phyloP scores from a whole-genome alignment of 1,140 invertebrate species.

The Vanessa atalanta region DNA sequence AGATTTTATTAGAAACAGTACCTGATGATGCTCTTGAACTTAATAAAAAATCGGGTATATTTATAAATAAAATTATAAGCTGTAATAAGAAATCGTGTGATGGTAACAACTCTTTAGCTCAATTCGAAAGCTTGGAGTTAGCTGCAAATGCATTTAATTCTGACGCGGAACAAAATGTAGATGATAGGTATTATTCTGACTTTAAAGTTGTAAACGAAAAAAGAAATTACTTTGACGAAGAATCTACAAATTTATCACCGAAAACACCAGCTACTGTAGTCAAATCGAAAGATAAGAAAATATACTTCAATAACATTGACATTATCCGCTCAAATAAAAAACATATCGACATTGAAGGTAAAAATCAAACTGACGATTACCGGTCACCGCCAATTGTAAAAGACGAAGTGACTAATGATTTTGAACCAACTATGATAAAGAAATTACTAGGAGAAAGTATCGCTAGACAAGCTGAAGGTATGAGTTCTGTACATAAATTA shows the following conservation, averaged over 20 bases:
- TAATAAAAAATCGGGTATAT: conserved; percentile 39
- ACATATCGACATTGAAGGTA: conserved; percentile 33
- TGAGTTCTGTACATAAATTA: conserved; percentile 7
- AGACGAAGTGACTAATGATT: conserved; percentile 50
- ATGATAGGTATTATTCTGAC: conserved; percentile 35
- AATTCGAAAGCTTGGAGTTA: conserved; percentile 67
- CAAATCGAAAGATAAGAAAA: conserved; percentile 45
- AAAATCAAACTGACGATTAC: conserved; percentile 41
- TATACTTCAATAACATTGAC: conserved; percentile 49
- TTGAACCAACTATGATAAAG: conserved; percentile 57
- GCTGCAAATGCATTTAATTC: conserved; percentile 43
- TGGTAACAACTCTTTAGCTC: conserved; percentile 55
- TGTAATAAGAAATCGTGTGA: conserved; percentile 42
- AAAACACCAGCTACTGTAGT: conserved; percentile 22
- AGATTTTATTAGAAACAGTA: background rate
- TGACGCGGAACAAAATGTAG: conserved; percentile 25
- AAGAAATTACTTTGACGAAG: conserved; percentile 49
- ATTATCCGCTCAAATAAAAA: conserved; percentile 15
- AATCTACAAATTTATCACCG: conserved; percentile 8
- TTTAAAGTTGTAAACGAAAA: conserved; percentile 52
- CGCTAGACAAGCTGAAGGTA: conserved; percentile 30
- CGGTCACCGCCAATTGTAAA: conserved; percentile 62
- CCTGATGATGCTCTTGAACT: background rate
- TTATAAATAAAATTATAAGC: conserved; percentile 48
- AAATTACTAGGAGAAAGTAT: conserved; percentile 61